Conservation (phyloP, 2,888 invertebrate genomes). For the Leucoma salicis region DNA sequence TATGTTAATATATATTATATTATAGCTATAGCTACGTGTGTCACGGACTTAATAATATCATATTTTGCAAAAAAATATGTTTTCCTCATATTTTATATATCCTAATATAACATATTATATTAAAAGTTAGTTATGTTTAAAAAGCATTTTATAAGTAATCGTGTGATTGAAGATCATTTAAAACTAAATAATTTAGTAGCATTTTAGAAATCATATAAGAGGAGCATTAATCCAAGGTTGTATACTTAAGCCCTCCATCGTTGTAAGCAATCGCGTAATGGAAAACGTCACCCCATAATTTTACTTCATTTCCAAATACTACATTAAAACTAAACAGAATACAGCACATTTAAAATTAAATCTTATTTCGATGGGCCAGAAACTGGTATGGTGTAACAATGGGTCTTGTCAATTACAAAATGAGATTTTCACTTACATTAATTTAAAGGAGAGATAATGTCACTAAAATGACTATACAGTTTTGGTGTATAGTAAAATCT, state of each 20-base stretch:
- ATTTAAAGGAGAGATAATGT: slow-evolving; percentile 12
- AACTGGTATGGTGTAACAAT: slow-evolving; percentile 11
- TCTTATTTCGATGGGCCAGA: slow-evolving; percentile 17
- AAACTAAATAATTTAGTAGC: too few relatives aligned
- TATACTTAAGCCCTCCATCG: slow-evolving; percentile 25
- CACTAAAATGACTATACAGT: slow-evolving; percentile 12
- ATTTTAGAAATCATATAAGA: neutral
- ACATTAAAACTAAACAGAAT: slow-evolving; percentile 7
- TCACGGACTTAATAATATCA: too few relatives aligned
- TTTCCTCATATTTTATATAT: too few relatives aligned
- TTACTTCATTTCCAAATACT: slow-evolving; percentile 24
- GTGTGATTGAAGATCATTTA: neutral
- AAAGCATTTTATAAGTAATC: too few relatives aligned
- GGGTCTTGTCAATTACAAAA: slow-evolving; percentile 6
- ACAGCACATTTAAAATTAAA: slow-evolving; percentile 15
- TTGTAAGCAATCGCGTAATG: slow-evolving; percentile 31
- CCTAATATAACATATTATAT: too few relatives aligned
- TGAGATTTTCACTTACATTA: slow-evolving; percentile 15
- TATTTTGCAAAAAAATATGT: too few relatives aligned
- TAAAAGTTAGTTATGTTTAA: too few relatives aligned
- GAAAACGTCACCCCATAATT: slow-evolving; percentile 26
- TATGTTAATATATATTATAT: too few relatives aligned
- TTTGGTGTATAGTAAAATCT: slow-evolving; percentile 8
- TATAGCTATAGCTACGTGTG: too few relatives aligned
- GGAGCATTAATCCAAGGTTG: neutral